Conservation (phyloP, 64 coral and sea anemone genomes). For the Porites lutea region DNA sequence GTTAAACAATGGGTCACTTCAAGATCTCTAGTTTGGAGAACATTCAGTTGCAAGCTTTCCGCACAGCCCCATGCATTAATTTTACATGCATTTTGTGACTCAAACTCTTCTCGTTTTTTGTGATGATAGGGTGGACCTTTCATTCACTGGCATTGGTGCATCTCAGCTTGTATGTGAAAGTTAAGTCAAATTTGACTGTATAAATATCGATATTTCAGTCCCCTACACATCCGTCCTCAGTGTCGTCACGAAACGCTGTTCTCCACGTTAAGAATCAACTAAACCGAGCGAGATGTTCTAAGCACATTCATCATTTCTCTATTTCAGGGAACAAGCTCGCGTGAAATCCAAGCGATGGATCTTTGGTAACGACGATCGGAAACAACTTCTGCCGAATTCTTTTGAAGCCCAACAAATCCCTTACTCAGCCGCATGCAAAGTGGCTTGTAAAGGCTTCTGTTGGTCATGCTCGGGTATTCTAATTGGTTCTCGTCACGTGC, state of each 20-base stretch:
- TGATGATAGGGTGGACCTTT: conserved; percentile 62
- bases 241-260: too few relatives aligned
- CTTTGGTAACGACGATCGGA: conserved; percentile 39
- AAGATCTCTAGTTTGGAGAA: too few relatives aligned
- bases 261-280: not conserved
- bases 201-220: too few relatives aligned
- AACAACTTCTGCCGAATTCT: conserved; percentile 10
- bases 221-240: too few relatives aligned
- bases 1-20: too few relatives aligned
- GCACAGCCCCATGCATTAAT: too few relatives aligned
- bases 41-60: too few relatives aligned
- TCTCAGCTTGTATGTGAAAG: too few relatives aligned
- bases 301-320: not conserved
- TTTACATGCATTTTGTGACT: too few relatives aligned
- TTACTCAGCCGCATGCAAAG: conserved; percentile 48
- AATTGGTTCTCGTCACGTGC: conserved; percentile 72
- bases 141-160: conserved; percentile 40
- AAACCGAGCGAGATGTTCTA: not conserved
- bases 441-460: conserved; percentile 61
- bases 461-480: conserved; percentile 81
- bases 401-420: conserved; percentile 53
- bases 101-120: too few relatives aligned
- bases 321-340: not conserved
- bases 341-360: conserved; percentile 29
- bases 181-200: too few relatives aligned